Conservation (phyloP, 2,113 vertebrate species). For the Isichthys henryi region DNA sequence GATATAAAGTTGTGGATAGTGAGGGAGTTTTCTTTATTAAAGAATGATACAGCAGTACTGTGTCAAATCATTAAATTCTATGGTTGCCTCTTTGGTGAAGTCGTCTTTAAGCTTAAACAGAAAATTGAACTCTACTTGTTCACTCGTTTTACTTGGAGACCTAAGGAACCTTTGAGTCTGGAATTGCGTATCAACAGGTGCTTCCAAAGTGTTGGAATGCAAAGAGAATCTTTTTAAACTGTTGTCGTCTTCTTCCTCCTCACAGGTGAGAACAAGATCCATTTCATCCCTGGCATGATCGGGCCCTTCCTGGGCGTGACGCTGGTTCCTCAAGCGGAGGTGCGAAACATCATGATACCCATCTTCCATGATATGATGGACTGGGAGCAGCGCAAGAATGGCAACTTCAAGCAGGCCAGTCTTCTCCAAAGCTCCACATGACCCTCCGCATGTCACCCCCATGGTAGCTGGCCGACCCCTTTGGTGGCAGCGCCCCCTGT, state of each 20-base stretch:
- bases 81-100: not conserved
- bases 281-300: slow-evolving; percentile 97
- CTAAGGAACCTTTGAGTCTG: not conserved
- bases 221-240: not conserved
- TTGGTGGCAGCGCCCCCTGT: not conserved
- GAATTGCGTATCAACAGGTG: not conserved
- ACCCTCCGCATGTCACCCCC: not conserved
- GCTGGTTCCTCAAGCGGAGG: slow-evolving; percentile 88
- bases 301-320: slow-evolving; percentile 95
- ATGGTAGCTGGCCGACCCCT: not conserved
- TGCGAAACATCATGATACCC: slow-evolving; percentile 95
- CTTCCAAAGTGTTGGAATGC: not conserved
- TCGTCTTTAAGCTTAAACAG: not conserved
- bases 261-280: slow-evolving; percentile 92
- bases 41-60: not conserved
- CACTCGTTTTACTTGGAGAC: not conserved
- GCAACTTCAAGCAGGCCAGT: slow-evolving; percentile 92
- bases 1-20: not conserved
- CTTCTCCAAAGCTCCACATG: not conserved
- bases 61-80: not conserved
- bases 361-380: slow-evolving; percentile 99
- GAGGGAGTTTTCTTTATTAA: not conserved
- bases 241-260: not conserved
- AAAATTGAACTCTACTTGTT: not conserved
- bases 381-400: slow-evolving; percentile 96